Percentiles rank a stretch among this genome's conserved stretches.
These are phyloP conservation scores for Drosophila robusta DNA, from an alignment of 2,888 invertebrate genomes.

Conservation along the genomic window DNA sequence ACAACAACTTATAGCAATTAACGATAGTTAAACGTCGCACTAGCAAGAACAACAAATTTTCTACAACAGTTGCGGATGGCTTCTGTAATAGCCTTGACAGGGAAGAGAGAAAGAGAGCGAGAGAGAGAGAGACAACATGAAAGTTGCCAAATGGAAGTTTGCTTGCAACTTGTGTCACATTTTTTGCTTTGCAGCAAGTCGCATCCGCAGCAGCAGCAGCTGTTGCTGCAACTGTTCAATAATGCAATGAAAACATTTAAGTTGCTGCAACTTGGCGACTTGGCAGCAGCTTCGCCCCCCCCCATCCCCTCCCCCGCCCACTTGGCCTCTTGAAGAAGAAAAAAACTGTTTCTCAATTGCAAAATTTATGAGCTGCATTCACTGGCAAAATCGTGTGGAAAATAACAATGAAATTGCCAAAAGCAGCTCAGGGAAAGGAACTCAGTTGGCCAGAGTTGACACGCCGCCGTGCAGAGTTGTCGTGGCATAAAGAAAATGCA, in stretches of 20 bases:
- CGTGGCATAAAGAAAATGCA: conserved; percentile 35
- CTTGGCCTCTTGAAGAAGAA: conserved; percentile 1
- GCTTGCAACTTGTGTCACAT: conserved; percentile 63
- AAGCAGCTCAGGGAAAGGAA: conserved; percentile 37
- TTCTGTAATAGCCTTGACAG: conserved; percentile 68
- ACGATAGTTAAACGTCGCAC: conserved; percentile 58
- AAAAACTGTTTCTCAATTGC: conserved; percentile 59
- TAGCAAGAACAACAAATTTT: conserved; percentile 21
- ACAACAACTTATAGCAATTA: conserved; percentile 55
- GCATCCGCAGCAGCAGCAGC: conserved; percentile 31
- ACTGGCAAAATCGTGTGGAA: conserved; percentile 72
- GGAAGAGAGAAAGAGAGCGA: conserved; percentile 7
- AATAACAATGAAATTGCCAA: conserved; percentile 69
- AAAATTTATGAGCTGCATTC: conserved; percentile 73
- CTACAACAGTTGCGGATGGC: conserved; percentile 23
- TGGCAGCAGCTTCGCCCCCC: conserved; percentile 13
- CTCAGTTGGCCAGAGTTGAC: conserved; percentile 28
- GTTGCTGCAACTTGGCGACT: conserved; percentile 55
- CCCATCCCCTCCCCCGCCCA: not conserved
- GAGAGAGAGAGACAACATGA: conserved; percentile 3
- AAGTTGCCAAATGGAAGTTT: conserved; percentile 39
- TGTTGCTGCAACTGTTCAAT: conserved; percentile 64
- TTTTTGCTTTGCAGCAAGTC: conserved; percentile 49
- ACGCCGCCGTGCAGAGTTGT: conserved; percentile 34
- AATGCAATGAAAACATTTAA: conserved; percentile 77